These are phyloP conservation scores for Eristalis arbustorum DNA, from an alignment of 2,888 invertebrate species.

Conservation along the genomic window DNA sequence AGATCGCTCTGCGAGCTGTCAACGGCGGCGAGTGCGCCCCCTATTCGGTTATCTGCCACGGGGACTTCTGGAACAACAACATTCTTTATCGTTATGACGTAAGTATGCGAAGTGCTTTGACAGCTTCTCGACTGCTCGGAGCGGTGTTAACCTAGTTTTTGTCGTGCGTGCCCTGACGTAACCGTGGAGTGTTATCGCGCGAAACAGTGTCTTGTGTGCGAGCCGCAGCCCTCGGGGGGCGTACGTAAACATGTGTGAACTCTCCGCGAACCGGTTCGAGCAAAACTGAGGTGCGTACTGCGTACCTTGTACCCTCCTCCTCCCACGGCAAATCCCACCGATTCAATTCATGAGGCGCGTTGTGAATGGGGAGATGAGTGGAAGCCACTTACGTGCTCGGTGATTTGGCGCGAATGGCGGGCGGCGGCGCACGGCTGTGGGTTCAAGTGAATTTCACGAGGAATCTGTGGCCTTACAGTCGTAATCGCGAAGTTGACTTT, in stretches of 20 bases:
- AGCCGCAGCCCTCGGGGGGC: slow-evolving; percentile 12
- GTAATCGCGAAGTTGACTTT: neutral
- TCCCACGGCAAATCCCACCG: neutral
- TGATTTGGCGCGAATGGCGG: neutral
- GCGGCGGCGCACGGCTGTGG: neutral
- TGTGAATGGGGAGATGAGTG: neutral
- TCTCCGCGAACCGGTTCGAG: neutral
- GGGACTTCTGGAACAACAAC: slow-evolving; percentile 78
- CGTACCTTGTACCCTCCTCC: too few species aligned
- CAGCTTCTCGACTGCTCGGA: slow-evolving; percentile 11
- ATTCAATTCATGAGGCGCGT: neutral
- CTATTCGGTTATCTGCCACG: slow-evolving; percentile 77
- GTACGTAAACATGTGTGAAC: neutral
- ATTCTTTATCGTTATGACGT: slow-evolving; percentile 76
- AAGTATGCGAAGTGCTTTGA: slow-evolving; percentile 62
- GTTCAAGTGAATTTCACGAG: neutral
- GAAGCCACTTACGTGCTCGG: neutral
- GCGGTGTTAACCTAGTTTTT: slow-evolving; percentile 59
- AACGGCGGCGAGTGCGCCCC: slow-evolving; percentile 73
- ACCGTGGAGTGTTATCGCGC: slow-evolving; percentile 25
- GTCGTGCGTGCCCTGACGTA: neutral
- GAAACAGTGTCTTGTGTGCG: slow-evolving; percentile 16
- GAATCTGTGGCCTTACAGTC: neutral
- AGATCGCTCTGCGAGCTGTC: slow-evolving; percentile 72
- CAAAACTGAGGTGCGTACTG: neutral